Conservation (phyloP, 2,113 vertebrate species). For the Myiagra hebetior region DNA sequence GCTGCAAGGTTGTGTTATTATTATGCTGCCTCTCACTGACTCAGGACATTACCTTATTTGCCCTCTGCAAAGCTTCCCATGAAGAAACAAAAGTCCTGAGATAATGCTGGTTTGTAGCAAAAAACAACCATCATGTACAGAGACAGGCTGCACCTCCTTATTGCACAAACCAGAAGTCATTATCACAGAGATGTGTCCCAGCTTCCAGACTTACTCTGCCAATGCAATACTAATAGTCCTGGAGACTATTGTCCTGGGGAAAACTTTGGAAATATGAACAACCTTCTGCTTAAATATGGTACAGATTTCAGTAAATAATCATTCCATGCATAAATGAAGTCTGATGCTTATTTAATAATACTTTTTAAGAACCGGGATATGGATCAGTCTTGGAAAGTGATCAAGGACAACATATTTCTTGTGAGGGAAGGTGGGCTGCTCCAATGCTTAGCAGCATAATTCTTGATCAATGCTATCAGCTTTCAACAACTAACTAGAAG, state of each 20-base stretch:
- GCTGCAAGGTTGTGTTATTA: neutral
- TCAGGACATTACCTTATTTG: neutral
- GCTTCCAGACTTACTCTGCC: neutral
- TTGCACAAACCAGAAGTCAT: neutral
- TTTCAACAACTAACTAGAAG: neutral
- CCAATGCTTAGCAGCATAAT: neutral
- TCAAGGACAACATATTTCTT: neutral
- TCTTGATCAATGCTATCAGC: neutral
- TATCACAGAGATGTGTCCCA: neutral
- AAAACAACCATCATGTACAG: neutral
- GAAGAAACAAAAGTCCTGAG: neutral
- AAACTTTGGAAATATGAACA: neutral
- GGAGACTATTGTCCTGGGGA: neutral
- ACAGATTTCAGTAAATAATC: neutral
- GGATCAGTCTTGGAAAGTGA: neutral
- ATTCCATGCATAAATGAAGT: neutral
- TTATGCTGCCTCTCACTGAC: neutral
- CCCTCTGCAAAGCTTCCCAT: neutral
- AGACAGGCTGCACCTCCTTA: neutral
- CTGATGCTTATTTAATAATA: neutral
- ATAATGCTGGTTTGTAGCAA: neutral
- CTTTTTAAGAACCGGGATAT: neutral
- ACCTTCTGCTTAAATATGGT: neutral
- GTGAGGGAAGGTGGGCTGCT: neutral
- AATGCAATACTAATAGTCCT: neutral